Evolutionary conservation across 2,888 invertebrate genomes (phyloP), one percentile per base, ranked within the genome.

Genomic region (Phortica okadai): DNA sequence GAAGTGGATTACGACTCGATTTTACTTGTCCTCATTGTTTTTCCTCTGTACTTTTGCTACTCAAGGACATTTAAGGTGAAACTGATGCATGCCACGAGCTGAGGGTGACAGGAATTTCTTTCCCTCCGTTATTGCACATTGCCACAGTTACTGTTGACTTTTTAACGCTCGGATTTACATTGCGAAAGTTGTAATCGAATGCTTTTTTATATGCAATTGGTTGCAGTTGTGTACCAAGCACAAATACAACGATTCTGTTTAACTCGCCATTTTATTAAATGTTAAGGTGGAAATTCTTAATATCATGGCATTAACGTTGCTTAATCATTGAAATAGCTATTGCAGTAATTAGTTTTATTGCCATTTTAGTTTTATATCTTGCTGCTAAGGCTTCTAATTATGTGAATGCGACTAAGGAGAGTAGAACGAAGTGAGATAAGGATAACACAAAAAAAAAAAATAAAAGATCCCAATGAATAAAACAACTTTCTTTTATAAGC

Each of bases 51-150:
- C 2, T 45, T 16, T 2, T 14, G 10, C 25, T 11, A 16, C 45
- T 69, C 69, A 69, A 69, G 69, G 69, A 69, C 69, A 69, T 69
- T 69, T 69, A 69, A 69, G 69, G 69, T 69, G 69, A 69, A 69
- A 69, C 50, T 44, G 44, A 21, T 50, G 45, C 14, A 14, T 50
- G 14, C 10, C 50, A 50, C 50, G 50, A 8, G 8, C 50, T 50
- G 50, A 50, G 3, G 50, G 50, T 50, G 6, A 50, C 50, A 50
- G 8, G 50, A 8, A 14, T 50, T 25, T n/a, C 62, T 62, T 16
- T 8, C n/a, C 8, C 25, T 7, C 25, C 62, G 25, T 21, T 62
- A 25, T 69, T 16, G 6, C 50, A 11, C 42, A 42, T n/a, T 66
- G 33, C 14, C 45, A 21, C 21, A 8, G 10, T 44, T 66, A 4